Evolutionary conservation across 2,113 vertebrate species (phyloP).

Genomic region (Mellivora capensis): DNA sequence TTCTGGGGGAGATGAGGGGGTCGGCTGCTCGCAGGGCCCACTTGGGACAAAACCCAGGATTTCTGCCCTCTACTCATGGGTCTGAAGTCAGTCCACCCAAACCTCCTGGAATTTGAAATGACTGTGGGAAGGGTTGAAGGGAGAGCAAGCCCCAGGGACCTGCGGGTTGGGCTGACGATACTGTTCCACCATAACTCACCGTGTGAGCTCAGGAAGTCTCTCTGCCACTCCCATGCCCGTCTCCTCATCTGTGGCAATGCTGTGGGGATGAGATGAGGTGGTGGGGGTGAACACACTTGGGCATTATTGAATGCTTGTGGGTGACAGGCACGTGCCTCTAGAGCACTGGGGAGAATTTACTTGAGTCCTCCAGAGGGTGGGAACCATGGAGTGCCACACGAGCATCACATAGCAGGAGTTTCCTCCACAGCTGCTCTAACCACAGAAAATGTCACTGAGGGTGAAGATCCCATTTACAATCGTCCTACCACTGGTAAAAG

Average conservation of each 20-base stretch:
- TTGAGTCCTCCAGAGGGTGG: neutral
- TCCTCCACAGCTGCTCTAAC: neutral
- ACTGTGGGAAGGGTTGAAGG: neutral
- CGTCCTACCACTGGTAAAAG: neutral
- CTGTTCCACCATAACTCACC: fast-evolving
- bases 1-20: fast-evolving
- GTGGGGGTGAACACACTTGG: neutral
- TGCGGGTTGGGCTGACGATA: no score
- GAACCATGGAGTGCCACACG: neutral
- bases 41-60: neutral
- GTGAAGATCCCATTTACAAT: neutral
- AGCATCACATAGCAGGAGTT: neutral
- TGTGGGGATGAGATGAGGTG: neutral
- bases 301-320: neutral
- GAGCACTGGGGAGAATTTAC: neutral
- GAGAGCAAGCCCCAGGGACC: neutral
- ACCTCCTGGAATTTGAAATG: neutral
- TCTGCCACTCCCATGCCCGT: neutral
- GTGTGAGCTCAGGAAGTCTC: neutral
- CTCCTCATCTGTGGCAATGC: neutral
- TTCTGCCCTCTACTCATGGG: fast-evolving
- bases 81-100: neutral
- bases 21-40: neutral
- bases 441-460: neutral
- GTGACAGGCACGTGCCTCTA: neutral